Base-by-base conservation (phyloP, 1,140 invertebrate genomes). In the Lepidotrigona ventralis region DNA sequence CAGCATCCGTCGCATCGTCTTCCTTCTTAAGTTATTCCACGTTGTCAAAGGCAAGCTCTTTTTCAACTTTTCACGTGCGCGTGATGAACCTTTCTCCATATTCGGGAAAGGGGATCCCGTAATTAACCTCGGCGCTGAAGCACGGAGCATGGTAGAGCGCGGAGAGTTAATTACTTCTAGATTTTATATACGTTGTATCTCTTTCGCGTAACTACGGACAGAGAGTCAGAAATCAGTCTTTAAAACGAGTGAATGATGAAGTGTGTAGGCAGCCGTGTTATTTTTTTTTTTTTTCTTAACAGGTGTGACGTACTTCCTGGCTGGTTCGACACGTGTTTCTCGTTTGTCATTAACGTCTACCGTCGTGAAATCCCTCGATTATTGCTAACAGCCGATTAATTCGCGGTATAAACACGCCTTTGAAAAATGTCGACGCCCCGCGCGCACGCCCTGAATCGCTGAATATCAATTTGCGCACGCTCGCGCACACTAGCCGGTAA, bases 141-240 rank as follows among this genome's bases (percentile, higher is more conserved):
- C 79, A 6, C 14, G 9, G 79, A 53, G 58, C 54, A 1, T 21
- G 14, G 39, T 8, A 33, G 66, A 78, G 68, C 54, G 75, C 23
- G 54, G 1, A 60, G 80, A 60, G 80, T 71, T 78, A 77, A 83
- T 83, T 83, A 83, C 66, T 75, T 68, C 19, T 33, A 46, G 33
- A 81, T 64, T 68, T 76, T 56, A 66, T 23, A 63, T 8, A 58
- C n/a, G 64, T 21, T 11, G 26, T 69, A 71, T 53, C 66, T 78
- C 54, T 53, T 29, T 46, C 81, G 26, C 74, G 46, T 70, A 68
- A 69, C 46, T 39, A 83, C 58, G 19, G 46, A 71, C 75, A 66
- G 29, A 78, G 60, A 70, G 73, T 82, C 74, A 70, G 64, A 60
- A 70, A 66, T 77, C 81, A n/a, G 66, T 70, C 39, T 70, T 78